Evolutionary conservation across 2,113 vertebrate genomes (phyloP).

Genomic region (Amia ocellicauda): DNA sequence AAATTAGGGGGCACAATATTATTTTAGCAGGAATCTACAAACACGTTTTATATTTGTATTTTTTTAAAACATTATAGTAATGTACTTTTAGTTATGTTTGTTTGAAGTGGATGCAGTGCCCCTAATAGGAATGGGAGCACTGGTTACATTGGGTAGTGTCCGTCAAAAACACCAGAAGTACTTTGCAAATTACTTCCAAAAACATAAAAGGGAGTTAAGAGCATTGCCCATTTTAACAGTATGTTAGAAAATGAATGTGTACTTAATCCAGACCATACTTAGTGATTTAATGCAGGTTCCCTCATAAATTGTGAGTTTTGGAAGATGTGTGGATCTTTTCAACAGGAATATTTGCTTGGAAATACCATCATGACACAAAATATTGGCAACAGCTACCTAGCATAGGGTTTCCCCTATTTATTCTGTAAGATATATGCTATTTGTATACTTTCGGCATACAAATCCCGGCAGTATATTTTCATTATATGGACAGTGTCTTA

Average conservation of each 20-base stretch:
- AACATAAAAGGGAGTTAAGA: constrained; percentile 48
- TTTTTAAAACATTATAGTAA: neutral
- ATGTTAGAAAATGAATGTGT: constrained; percentile 38
- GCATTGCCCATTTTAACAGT: constrained; percentile 35
- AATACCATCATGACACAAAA: constrained; percentile 54
- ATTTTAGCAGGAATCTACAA: neutral
- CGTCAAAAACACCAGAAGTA: constrained; percentile 13
- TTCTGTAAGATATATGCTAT: constrained; percentile 58
- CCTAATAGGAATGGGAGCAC: too few relatives aligned
- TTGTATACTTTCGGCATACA: constrained; percentile 46
- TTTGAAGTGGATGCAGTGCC: too few relatives aligned
- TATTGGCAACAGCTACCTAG: constrained; percentile 58
- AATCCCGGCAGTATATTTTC: constrained; percentile 40
- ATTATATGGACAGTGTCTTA: constrained; percentile 43
- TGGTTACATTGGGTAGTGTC: too few relatives aligned
- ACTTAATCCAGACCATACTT: constrained; percentile 42
- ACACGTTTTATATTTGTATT: neutral
- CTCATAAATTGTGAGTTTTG: constrained; percentile 59
- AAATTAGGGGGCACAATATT: neutral
- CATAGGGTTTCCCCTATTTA: constrained; percentile 64
- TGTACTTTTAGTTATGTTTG: too few relatives aligned
- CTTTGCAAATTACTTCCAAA: constrained; percentile 32
- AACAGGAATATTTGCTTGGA: constrained; percentile 64
- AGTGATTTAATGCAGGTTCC: constrained; percentile 65
- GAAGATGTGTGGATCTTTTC: constrained; percentile 35